Base-by-base conservation (phyloP, 2,113 vertebrate species). In the Hyperopisus bebe region DNA sequence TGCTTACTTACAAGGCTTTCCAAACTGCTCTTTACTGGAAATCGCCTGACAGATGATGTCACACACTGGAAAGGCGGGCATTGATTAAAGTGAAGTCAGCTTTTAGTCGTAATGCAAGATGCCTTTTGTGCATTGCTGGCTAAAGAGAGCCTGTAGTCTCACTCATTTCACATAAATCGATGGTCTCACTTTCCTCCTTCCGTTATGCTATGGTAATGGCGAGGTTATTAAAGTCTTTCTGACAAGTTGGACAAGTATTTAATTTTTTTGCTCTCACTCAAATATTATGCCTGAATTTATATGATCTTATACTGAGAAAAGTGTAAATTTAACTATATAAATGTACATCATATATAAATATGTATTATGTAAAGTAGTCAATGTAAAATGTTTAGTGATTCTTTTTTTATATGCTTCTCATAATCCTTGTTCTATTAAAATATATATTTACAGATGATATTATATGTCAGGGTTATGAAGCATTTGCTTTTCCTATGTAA, bases 61-160 rank as follows among this genome's bases (percentile, higher is more conserved):
- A 90, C 53, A 17, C 21, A 62, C 88, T 70, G 87, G 90, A 90
- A 90, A 44, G 42, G 58, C 42, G 15, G 90, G 44, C 62, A 90
- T 89, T 66, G 90, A 89, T 90, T 90, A 89, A 66, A 51, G 55
- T 90, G 87, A 90, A 90, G 87, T 90, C 87, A 90, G 87, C 90
- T 90, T 90, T 90, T 90, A 90, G 87, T 48, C 87, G 90, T 90
- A 90, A 90, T 88, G 88, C 88, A 89, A 90, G 90, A 90, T 31
- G 82, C 90, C 87, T 88, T 90, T 70, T 88, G 87, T 84, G 90
- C 51, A 88, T 88, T 50, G 44, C 74, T 62, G 90, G 82, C 70
- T 84, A 48, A 21, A 87, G 82, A 82, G 74, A 19, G n/a, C 42
- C 53, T 62, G 83, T 19, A 82, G 87, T 47, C 87, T 88, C n/a